Conservation (phyloP, 2,888 invertebrate genomes). For the Meandrusa payeni region DNA sequence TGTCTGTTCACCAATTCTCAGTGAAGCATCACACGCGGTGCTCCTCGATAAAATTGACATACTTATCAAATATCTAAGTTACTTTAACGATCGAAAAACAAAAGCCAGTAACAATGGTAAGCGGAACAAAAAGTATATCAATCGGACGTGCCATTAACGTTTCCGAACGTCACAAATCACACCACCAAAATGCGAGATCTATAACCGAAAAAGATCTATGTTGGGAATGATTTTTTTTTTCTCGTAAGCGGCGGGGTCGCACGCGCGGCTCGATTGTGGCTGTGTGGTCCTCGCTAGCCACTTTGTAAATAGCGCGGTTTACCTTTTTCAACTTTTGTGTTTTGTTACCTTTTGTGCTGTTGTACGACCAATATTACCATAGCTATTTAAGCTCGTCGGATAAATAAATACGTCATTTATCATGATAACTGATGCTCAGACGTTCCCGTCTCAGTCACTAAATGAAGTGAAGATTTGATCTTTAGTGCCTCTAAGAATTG, state of each 20-base stretch:
- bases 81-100: constrained; percentile 19
- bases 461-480: constrained; percentile 70
- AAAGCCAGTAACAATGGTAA: constrained; percentile 28
- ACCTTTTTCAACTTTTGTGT: constrained; percentile 81
- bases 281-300: constrained; percentile 81
- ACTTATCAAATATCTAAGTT: background rate
- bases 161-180: constrained; percentile 80
- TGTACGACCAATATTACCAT: constrained; percentile 81
- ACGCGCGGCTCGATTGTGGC: constrained; percentile 79
- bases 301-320: constrained; percentile 82
- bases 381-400: constrained; percentile 80
- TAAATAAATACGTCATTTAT: constrained; percentile 81
- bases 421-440: constrained; percentile 77
- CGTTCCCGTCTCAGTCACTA: constrained; percentile 57
- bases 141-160: constrained; percentile 71
- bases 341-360: constrained; percentile 81
- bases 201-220: constrained; percentile 77
- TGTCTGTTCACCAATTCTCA: constrained; percentile 15
- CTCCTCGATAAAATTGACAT: too few relatives aligned
- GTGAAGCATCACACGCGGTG: background rate
- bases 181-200: constrained; percentile 78
- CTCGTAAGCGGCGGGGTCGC: constrained; percentile 69
- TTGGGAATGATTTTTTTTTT: constrained; percentile 72
- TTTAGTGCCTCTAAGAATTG: constrained; percentile 55
- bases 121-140: constrained; percentile 50